Evolutionary conservation across 2,888 invertebrate genomes (phyloP).

Genomic region (Amphipyra berbera): DNA sequence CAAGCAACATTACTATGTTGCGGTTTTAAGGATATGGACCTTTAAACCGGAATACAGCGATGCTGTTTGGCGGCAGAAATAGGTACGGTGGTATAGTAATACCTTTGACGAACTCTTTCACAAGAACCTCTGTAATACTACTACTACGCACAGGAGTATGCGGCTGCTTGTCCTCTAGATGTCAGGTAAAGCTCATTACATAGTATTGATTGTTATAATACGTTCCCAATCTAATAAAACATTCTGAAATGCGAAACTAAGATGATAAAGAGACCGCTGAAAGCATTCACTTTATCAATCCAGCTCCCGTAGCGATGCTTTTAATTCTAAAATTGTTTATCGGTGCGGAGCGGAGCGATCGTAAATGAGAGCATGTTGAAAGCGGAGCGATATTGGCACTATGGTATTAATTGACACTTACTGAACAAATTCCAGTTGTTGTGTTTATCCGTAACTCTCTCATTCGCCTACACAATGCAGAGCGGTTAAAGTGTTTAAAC

Average conservation of each 20-base stretch:
- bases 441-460: conserved; percentile 5
- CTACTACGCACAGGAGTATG: no score
- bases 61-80: no score
- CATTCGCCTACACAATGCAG: conserved; percentile 5
- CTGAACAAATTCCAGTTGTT: conserved; percentile 17
- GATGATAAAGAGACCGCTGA: conserved; percentile 12
- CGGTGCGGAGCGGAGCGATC: conserved; percentile 6
- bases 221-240: neutral
- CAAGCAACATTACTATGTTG: no score
- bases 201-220: neutral
- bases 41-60: no score
- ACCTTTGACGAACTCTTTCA: no score
- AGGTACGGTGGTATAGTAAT: no score
- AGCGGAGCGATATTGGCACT: conserved; percentile 18
- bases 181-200: no score
- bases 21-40: no score
- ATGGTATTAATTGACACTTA: conserved; percentile 25
- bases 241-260: conserved; percentile 7
- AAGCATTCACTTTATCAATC: conserved; percentile 19
- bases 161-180: no score
- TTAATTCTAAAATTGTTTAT: conserved; percentile 25
- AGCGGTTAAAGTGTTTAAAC: conserved; percentile 8
- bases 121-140: no score
- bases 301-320: conserved; percentile 15
- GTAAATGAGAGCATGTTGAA: conserved; percentile 14